These are phyloP conservation scores for Nomada goodeniana DNA, from an alignment of 2,888 invertebrate species.

Conservation along the genomic window DNA sequence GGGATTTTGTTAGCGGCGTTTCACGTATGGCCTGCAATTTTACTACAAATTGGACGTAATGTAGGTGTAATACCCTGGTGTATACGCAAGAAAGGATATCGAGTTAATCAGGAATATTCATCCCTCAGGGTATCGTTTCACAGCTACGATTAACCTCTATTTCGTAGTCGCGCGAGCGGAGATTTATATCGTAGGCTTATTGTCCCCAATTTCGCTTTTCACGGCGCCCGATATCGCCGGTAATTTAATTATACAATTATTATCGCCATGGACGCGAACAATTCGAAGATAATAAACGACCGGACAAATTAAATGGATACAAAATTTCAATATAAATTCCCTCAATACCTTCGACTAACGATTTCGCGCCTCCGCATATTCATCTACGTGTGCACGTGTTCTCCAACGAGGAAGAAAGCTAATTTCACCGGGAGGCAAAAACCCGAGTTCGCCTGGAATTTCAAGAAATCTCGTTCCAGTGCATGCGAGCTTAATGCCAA, in stretches of 20 bases:
- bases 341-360: neutral
- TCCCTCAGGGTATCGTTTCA: conserved; percentile 61
- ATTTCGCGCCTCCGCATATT: neutral
- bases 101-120: conserved; percentile 68
- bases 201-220: conserved; percentile 35
- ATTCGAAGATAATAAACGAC: neutral
- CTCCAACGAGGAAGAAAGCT: conserved; percentile 7
- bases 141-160: conserved; percentile 55
- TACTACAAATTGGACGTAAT: conserved; percentile 55
- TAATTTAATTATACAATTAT: conserved; percentile 41
- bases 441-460: conserved; percentile 24
- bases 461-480: conserved; percentile 25
- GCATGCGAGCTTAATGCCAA: conserved; percentile 15
- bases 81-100: conserved; percentile 57
- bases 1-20: conserved; percentile 29
- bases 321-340: neutral
- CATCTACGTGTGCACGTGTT: neutral
- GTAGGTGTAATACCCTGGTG: conserved; percentile 51
- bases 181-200: conserved; percentile 50
- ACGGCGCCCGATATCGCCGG: neutral
- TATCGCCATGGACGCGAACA: neutral
- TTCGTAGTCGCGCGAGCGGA: conserved; percentile 37
- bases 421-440: conserved; percentile 15
- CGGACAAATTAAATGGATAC: neutral
- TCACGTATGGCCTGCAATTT: conserved; percentile 43